These are phyloP conservation scores for Acromyrmex charruanus DNA, from an alignment of 1,140 invertebrate genomes.

Conservation along the genomic window DNA sequence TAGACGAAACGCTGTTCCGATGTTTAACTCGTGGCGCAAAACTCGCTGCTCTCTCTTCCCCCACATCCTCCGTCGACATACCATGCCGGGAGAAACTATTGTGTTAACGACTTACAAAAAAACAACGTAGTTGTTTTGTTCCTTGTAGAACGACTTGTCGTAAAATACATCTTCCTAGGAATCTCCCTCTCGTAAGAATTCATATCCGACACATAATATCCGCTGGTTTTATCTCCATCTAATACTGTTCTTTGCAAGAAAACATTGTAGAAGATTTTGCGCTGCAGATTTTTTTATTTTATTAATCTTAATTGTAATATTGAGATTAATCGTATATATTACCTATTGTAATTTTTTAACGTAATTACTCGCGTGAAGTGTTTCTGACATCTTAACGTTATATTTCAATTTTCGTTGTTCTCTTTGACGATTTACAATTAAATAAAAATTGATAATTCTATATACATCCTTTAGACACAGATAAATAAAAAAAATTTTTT, in stretches of 20 bases:
- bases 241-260: neutral
- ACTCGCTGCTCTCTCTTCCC: neutral
- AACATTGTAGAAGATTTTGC: neutral
- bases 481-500: no score
- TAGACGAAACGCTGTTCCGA: constrained; percentile 35
- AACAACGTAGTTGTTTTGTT: neutral
- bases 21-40: constrained; percentile 30
- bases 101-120: constrained; percentile 21
- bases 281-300: neutral
- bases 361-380: no score
- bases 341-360: no score
- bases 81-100: constrained; percentile 16
- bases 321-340: no score
- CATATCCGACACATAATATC: neutral
- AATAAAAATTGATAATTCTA: no score
- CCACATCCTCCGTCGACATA: neutral
- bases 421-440: no score
- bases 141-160: neutral
- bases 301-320: neutral
- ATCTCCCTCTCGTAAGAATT: neutral
- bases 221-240: neutral
- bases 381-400: no score
- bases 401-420: no score
- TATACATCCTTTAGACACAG: no score
- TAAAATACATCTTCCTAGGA: neutral